Conservation (phyloP, 2,113 vertebrate species). For the Calonectris borealis region DNA sequence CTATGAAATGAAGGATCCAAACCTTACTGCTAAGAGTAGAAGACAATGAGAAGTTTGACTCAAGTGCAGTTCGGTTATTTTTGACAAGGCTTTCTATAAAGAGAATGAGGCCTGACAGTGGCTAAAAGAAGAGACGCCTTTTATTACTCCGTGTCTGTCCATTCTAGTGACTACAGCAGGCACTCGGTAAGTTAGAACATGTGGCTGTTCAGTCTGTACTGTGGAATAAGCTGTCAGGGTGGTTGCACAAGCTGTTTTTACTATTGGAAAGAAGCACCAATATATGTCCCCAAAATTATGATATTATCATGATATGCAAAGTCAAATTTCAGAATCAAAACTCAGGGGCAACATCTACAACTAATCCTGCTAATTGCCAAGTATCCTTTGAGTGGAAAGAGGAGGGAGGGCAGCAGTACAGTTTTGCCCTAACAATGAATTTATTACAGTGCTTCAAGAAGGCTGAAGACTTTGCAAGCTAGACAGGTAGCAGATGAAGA, state of each 20-base stretch:
- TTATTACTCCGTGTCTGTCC: neutral
- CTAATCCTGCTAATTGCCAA: neutral
- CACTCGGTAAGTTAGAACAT: neutral
- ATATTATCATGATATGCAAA: neutral
- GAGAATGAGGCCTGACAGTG: neutral
- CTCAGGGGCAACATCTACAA: neutral
- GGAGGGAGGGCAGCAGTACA: neutral
- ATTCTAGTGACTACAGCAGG: neutral
- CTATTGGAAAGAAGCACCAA: neutral
- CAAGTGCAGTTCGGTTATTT: neutral
- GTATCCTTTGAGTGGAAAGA: neutral
- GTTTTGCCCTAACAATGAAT: neutral
- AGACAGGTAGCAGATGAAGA: neutral
- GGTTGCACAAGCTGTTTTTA: neutral
- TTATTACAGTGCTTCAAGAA: neutral
- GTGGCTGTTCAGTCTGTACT: neutral
- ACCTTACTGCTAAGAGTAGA: neutral
- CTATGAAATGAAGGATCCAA: neutral
- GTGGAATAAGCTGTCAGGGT: neutral
- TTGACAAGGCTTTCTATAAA: neutral
- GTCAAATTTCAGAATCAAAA: neutral
- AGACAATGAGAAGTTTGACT: neutral
- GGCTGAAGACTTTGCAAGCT: neutral
- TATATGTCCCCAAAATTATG: neutral
- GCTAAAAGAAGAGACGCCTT: neutral